Evolutionary conservation across 2,797 vertebrate genomes (phyloP).

Genomic region (Champsocephalus gunnari): DNA sequence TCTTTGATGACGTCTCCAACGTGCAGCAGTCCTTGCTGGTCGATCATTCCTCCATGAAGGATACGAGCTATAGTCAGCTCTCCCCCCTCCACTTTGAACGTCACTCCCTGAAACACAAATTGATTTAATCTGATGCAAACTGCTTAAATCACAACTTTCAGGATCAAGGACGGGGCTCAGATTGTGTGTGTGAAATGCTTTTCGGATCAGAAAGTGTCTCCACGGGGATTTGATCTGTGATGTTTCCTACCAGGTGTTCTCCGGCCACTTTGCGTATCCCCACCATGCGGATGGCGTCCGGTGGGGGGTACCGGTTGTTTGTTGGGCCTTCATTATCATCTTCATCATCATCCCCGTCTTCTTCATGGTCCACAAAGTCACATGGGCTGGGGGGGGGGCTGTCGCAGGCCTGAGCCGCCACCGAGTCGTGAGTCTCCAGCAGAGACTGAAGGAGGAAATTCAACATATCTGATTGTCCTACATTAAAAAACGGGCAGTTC

Average conservation of each 20-base stretch:
- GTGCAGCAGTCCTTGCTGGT: constrained; percentile 93
- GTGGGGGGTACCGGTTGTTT: constrained; percentile 80
- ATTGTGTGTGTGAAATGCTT: not conserved
- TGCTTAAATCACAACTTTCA: not conserved
- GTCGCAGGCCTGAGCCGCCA: constrained; percentile 91
- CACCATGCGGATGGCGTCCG: constrained; percentile 94
- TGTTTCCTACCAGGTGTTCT: constrained; percentile 87
- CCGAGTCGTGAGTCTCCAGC: constrained; percentile 94
- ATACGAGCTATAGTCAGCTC: constrained; percentile 94
- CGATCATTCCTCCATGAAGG: constrained; percentile 93
- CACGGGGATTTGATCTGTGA: not conserved
- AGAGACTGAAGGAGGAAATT: constrained; percentile 83
- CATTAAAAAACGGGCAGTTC: no score
- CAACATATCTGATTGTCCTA: no score
- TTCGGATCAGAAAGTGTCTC: no score
- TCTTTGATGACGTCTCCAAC: constrained; percentile 93
- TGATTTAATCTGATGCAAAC: no score
- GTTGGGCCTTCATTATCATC: constrained; percentile 25
- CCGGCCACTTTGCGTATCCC: constrained; percentile 92
- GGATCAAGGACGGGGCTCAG: not conserved
- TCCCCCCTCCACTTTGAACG: constrained; percentile 91
- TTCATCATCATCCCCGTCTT: constrained; percentile 40
- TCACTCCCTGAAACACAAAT: constrained; percentile 87
- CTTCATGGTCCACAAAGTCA: constrained; percentile 82
- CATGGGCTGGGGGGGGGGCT: constrained; percentile 86